A percentile compares a stretch with the other conserved stretches of the same genome.
Conservation (phyloP, 2,113 vertebrate species). For the Syngnathus floridae region DNA sequence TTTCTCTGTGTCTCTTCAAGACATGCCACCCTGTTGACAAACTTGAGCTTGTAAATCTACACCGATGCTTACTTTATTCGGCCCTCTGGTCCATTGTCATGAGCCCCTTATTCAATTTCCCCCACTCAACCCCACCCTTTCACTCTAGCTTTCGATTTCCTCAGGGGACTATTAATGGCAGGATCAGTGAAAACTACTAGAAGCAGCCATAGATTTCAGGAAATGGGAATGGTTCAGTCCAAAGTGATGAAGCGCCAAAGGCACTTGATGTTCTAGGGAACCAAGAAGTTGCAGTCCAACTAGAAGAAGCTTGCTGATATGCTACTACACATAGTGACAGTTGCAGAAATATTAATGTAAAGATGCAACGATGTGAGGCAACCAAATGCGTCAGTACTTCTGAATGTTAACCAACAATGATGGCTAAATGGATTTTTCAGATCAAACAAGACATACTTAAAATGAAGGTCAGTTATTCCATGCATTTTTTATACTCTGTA, state of each 20-base stretch:
- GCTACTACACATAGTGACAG: background rate
- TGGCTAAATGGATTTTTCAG: too few species aligned
- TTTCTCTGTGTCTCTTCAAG: constrained; percentile 13
- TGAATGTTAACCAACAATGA: too few species aligned
- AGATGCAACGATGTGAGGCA: background rate
- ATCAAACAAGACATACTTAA: too few species aligned
- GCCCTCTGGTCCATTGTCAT: constrained; percentile 42
- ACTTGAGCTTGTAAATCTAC: constrained; percentile 4
- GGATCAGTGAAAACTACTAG: constrained; percentile 61
- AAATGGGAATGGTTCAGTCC: constrained; percentile 59
- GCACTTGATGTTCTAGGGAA: constrained; percentile 40
- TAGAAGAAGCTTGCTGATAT: background rate
- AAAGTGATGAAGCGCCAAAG: constrained; percentile 8
- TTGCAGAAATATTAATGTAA: background rate
- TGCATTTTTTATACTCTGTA: too few species aligned
- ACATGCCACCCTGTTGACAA: background rate
- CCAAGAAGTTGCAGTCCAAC: constrained; percentile 29
- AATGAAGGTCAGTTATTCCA: too few species aligned
- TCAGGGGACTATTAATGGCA: constrained; percentile 60
- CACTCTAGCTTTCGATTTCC: constrained; percentile 44
- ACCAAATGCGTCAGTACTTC: too few species aligned
- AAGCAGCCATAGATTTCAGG: constrained; percentile 58
- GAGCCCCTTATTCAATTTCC: constrained; percentile 57
- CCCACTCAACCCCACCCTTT: constrained; percentile 9
- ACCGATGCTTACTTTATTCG: constrained; percentile 2